Base-by-base conservation (phyloP, 2,888 invertebrate genomes). In the Adela reaumurella region DNA sequence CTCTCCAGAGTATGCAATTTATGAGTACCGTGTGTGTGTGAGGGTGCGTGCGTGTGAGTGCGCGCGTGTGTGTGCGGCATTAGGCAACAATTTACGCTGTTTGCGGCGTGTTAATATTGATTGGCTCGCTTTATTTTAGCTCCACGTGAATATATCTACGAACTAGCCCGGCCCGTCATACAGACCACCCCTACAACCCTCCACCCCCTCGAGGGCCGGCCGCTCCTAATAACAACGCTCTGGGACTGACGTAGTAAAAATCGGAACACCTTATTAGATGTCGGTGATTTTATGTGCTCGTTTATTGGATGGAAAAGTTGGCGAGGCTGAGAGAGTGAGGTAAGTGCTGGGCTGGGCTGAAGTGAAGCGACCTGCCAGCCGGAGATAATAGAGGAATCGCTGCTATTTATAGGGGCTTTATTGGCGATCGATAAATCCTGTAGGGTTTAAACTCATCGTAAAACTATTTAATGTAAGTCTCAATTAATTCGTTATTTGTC, bases 31-130 rank as follows among this genome's bases (percentile, higher is more conserved):
- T 24, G 24, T 24, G 24, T 24, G 24, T 24, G 24, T 24, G 41
- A 5, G 52, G 57, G 65, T 63, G 63, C 58, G 66, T 53, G 68
- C 61, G 58, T 65, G 65, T 65, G 69, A 63, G 19, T 17, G 47
- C 62, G 58, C 48, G 51, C 60, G 69, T 72, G 73, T 76, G 76
- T 58, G 76, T 63, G 63, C 64, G 69, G 74, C 74, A 77, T 77
- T 77, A 77, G 77, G 77, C 77, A 77, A 78, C 77, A 76, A 77
- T 78, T 78, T 77, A 77, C 78, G 76, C 76, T 77, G 78, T 77
- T 78, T 77, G 78, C 69, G 77, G 78, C 70, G 77, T 78, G 77
- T 78, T 77, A 74, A 77, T 78, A 78, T 78, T 78, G 78, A 78
- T 78, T 77, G 76, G 77, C 74, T 73, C 72, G 76, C 76, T 77